Conservation (phyloP, 2,888 invertebrate genomes). For the Drosophila eohydei region DNA sequence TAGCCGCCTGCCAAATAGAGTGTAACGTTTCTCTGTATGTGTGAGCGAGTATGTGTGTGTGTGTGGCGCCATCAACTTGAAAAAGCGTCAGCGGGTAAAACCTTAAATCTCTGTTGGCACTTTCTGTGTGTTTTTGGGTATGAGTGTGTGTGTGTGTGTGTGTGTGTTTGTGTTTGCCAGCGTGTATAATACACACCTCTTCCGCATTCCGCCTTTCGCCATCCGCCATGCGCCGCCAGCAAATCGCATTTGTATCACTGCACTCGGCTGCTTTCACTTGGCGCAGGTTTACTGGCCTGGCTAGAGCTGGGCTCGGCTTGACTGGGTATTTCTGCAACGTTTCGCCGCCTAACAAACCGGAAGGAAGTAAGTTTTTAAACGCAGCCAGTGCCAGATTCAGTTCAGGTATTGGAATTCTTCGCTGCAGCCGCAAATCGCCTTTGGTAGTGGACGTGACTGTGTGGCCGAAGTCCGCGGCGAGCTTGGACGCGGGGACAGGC, state of each 20-base stretch:
- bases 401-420: slow-evolving; percentile 27
- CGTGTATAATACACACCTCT: slow-evolving; percentile 47
- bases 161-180: slow-evolving; percentile 6
- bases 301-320: slow-evolving; percentile 13
- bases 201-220: slow-evolving; percentile 28
- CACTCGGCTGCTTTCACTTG: slow-evolving; percentile 45
- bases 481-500: slow-evolving; percentile 3
- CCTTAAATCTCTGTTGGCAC: slow-evolving; percentile 72
- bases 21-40: slow-evolving; percentile 58
- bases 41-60: slow-evolving; percentile 27
- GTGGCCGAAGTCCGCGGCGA: slow-evolving; percentile 1
- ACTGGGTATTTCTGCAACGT: slow-evolving; percentile 59
- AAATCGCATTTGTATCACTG: slow-evolving; percentile 78
- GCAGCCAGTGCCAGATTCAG: slow-evolving; percentile 44
- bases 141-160: slow-evolving; percentile 11
- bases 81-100: slow-evolving; percentile 73
- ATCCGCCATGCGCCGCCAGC: slow-evolving; percentile 39
- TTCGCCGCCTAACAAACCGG: slow-evolving; percentile 75
- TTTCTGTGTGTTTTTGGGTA: slow-evolving; percentile 30
- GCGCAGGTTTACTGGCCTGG: slow-evolving; percentile 5
- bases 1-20: slow-evolving; percentile 73
- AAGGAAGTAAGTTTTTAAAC: slow-evolving; percentile 79
- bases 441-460: slow-evolving; percentile 48
- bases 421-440: slow-evolving; percentile 52
- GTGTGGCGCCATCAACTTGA: slow-evolving; percentile 70